Percentiles rank a stretch among this genome's conserved stretches.
These are phyloP conservation scores for Trematomus bernacchii DNA, from an alignment of 2,797 vertebrate species.

Conservation along the genomic window DNA sequence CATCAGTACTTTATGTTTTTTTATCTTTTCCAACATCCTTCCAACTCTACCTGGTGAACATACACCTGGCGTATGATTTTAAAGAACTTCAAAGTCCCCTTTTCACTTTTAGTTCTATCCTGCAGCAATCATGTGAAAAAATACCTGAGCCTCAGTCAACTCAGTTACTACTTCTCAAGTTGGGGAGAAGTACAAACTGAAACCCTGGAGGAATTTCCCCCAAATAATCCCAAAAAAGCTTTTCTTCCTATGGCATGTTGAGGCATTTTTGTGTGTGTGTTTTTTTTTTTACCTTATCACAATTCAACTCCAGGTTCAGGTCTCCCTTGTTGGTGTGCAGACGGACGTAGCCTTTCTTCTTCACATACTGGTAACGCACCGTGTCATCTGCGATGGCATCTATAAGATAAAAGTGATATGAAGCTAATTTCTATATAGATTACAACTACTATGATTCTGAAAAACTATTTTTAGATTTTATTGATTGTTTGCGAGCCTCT, in stretches of 20 bases:
- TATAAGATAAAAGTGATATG: constrained; percentile 53
- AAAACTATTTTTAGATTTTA: constrained; percentile 8
- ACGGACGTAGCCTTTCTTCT: constrained; percentile 97
- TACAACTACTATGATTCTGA: neutral
- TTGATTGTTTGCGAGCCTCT: constrained; percentile 17
- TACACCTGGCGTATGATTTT: neutral
- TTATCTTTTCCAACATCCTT: neutral
- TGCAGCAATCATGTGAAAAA: neutral
- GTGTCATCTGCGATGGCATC: constrained; percentile 94
- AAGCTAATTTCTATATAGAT: neutral
- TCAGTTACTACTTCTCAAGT: neutral
- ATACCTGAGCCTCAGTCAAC: neutral
- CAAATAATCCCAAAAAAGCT: fast-evolving
- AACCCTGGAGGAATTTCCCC: neutral
- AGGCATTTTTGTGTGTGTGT: neutral
- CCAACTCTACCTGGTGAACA: neutral
- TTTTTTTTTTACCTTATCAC: constrained; percentile 89
- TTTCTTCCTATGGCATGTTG: neutral
- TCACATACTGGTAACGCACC: constrained; percentile 94
- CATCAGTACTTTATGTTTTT: neutral
- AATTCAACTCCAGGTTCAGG: constrained; percentile 95
- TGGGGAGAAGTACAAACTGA: neutral
- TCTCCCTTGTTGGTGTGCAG: constrained; percentile 95
- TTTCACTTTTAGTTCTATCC: neutral
- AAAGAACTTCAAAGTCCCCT: neutral